Evolutionary conservation across 2,888 invertebrate genomes (phyloP), one percentile per base, ranked within the genome.

Genomic region (Calliphora vomitoria): DNA sequence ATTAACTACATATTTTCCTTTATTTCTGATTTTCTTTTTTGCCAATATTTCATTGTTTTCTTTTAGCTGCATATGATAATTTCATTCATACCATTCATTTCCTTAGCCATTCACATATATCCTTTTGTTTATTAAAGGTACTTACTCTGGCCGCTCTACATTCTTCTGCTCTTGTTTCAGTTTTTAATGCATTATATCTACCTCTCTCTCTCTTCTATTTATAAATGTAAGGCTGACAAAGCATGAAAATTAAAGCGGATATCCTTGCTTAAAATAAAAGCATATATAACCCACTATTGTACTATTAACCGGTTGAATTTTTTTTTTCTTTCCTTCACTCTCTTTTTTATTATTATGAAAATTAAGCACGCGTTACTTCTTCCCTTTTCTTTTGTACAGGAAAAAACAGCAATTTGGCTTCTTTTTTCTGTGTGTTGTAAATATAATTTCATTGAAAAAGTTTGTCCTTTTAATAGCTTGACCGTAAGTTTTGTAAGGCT

Each of bases 361-460:
- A 87, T 85, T 82, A 87, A 85, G 75, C 87, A 85, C 74, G 83
- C 85, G 85, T 85, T 85, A 82, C 82, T 74, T 80, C 74, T 82
- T 64, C 50, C 31, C 38, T 69, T 74, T 18, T 55, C 55, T 50
- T 41, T 15, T 15, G 20, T 60, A 35, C 8, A 41, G 0, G 3
- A 10, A 64, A 69, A 69, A 79, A 79, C 38, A 15, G 38, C 50
- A 76, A 74, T 68, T 66, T 80, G 50, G n/a, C 62, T 53, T 62
- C 20, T 83, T 76, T n/a, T 74, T 69, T 44, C 47, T 72, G 10
- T 86, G 35, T 80, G 53, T 44, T 83, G 83, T 83, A 83, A 83
- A 83, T 78, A 83, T 83, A 83, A 86, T 89, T 86, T 89, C 86
- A 89, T 87, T 88, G 88, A 88, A 88, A 88, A 89, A 89, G 85